Base-by-base conservation (phyloP, 2,888 invertebrate genomes). In the Formica aserva region DNA sequence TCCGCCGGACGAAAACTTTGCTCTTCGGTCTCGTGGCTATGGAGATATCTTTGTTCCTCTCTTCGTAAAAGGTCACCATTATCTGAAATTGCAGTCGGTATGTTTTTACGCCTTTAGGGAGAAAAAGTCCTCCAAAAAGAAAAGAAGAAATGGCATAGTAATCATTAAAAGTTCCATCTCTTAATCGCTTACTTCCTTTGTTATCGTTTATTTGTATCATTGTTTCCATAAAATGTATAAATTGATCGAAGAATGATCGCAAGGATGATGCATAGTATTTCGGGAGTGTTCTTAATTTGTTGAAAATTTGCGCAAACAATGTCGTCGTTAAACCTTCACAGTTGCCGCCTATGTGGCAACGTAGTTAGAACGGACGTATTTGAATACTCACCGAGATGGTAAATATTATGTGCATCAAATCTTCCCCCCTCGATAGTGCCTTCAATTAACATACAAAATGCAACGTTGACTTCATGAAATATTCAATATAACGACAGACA, bases 381-480 rank as follows among this genome's bases (percentile, higher is more conserved):
- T 45, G 57, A 78, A 78, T 78, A 67, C 38, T 67, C 41, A 38
- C 66, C n/a, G 38, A 67, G 57, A 78, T 67, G 32, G 22, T 67
- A 67, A 78, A 57, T 78, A 60, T 38, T 57, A 55, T 57, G 57
- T 66, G 75, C 65, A 38, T 32, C 22, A 32, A 41, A 22, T 15
- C 55, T 67, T 11, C 32, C n/a, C 29, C n/a, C 60, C 32, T 62
- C 76, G 85, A 84, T 84, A 65, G 80, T 66, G 72, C 35, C 62
- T 75, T 71, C 82, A 77, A 88, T 90, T 88, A 90, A 87, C 84
- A 84, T 84, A 52, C 52, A 52, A 88, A 90, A 88, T 71, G 85
- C 83, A 83, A 85, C 86, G 86, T 81, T 86, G 85, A 84, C 84
- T 86, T 85, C 72, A 84, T 85, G 90, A 87, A 86, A 90, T 88